Evolutionary conservation across 2,888 invertebrate genomes (phyloP).

Genomic region (Ariolimax columbianus): DNA sequence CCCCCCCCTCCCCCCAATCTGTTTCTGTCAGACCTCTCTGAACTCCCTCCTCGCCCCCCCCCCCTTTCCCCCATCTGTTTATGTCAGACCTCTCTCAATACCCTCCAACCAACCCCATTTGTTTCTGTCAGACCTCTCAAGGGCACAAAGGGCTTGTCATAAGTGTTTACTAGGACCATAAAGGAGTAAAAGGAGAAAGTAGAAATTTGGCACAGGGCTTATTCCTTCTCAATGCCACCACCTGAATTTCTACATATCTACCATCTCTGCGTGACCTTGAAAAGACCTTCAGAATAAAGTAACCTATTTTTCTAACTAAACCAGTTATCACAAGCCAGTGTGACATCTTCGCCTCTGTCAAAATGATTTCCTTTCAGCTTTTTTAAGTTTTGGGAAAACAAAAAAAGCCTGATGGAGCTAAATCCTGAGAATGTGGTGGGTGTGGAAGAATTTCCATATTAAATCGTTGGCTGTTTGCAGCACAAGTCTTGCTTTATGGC

Average conservation of each 20-base stretch:
- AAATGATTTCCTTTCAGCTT: background rate
- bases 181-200: background rate
- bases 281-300: background rate
- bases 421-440: background rate
- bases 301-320: background rate
- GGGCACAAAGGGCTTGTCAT: background rate
- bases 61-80: no score
- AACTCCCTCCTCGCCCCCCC: no score
- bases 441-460: background rate
- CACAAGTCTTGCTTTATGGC: background rate
- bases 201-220: background rate
- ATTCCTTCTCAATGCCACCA: slow-evolving; percentile 4
- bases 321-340: background rate
- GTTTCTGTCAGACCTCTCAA: no score
- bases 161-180: background rate
- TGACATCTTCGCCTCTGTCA: background rate
- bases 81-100: no score
- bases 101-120: no score
- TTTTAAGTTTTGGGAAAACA: background rate
- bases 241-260: background rate
- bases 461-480: slow-evolving; percentile 19
- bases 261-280: background rate
- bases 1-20: no score
- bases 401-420: background rate
- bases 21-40: no score